Evolutionary conservation across 2,113 vertebrate species (phyloP), one percentile per base, ranked within the genome.

Genomic region (Strix uralensis): DNA sequence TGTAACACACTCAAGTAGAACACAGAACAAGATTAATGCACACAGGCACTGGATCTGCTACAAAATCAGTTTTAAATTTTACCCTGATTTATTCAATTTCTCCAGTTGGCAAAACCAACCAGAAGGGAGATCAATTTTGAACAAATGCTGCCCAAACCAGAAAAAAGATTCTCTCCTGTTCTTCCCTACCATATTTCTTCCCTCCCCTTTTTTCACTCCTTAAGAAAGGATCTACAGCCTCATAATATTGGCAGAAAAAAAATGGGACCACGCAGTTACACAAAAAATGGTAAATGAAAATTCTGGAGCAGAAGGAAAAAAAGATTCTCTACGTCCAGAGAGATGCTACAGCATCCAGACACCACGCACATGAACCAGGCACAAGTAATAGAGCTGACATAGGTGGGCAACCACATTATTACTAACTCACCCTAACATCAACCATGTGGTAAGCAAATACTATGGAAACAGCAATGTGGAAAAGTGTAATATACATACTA

Each of bases 21-120:
- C 62, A 61, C 20, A 74, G 90, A 63, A 90, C 20, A 72, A 93
- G 46, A 92, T 67, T 55, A 93, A 90, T 47, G n/a, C 42, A 86
- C 14, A 15, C 17, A 79, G 58, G 13, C 23, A 74, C 15, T 92
- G 40, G 19, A 82, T 90, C 55, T 40, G 57, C 30, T 83, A 83
- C 18, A 87, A 93, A 90, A 72, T 9, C 40, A 58, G 44, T 86
- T 82, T 80, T 55, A 73, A 75, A 90, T 94, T 86, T 78, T 9
- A 57, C 11, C 4, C 14, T 10, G 11, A 94, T 81, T 71, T 81
- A 86, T 63, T 86, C 7, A 44, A 62, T 92, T 86, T 84, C 69
- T 92, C 59, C 72, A 84, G 38, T 7, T 67, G 69, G 55, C 65
- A 93, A 94, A 95, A 93, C n/a, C 79, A 90, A 67, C 73, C 59